These are phyloP conservation scores for Buphagus erythrorhynchus DNA, from an alignment of 2,797 vertebrate species.

Conservation along the genomic window DNA sequence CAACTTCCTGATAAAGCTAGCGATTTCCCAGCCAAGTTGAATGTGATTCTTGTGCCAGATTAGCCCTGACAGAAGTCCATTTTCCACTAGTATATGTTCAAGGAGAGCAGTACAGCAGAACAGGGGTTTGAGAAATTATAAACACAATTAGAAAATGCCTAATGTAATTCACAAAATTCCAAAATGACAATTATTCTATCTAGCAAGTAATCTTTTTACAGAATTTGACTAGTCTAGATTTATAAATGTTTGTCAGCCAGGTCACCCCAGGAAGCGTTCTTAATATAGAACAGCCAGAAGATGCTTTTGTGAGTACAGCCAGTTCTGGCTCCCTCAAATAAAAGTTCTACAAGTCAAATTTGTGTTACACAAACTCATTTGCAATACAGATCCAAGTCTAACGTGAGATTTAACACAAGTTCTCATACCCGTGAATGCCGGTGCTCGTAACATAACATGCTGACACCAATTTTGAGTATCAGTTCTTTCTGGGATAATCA, in stretches of 20 bases:
- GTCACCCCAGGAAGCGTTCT: background rate
- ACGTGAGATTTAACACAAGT: background rate
- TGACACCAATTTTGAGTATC: background rate
- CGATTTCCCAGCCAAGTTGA: background rate
- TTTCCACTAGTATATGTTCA: background rate
- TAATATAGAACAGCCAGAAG: background rate
- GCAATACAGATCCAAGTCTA: background rate
- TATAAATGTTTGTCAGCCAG: background rate
- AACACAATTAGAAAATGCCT: background rate
- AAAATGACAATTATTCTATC: background rate
- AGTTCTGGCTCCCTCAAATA: background rate
- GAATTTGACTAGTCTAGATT: background rate
- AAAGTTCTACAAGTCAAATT: background rate
- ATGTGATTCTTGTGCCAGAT: background rate
- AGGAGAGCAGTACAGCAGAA: background rate
- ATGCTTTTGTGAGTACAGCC: background rate
- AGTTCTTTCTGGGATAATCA: background rate
- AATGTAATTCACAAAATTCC: background rate
- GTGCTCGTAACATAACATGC: background rate
- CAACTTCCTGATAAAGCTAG: background rate
- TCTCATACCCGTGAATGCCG: rapidly evolving
- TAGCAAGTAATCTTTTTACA: background rate
- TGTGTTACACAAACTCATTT: background rate
- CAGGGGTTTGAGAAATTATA: background rate
- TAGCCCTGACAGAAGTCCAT: background rate